Conservation (phyloP, 2,113 vertebrate genomes). For the Phaethornis superciliosus region DNA sequence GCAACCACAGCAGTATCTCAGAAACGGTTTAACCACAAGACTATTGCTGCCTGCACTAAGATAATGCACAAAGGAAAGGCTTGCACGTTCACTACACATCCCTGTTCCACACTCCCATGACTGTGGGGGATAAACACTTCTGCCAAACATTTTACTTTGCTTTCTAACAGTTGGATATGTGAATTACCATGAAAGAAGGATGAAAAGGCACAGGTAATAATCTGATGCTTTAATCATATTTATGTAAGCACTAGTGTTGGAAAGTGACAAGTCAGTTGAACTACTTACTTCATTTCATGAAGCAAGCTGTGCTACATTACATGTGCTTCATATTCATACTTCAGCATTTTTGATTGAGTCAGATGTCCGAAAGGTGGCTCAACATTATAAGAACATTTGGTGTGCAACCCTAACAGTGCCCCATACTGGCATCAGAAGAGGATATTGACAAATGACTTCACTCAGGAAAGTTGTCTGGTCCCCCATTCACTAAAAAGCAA, state of each 20-base stretch:
- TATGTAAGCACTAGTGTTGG: background rate
- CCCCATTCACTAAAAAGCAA: background rate
- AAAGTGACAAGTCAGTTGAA: background rate
- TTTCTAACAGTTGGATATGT: background rate
- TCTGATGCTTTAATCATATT: background rate
- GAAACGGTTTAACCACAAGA: background rate
- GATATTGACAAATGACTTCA: background rate
- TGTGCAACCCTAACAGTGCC: background rate
- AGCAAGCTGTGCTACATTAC: background rate
- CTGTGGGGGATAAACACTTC: background rate
- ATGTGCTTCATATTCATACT: background rate
- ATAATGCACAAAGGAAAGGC: background rate
- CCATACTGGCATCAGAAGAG: background rate
- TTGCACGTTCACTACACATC: background rate
- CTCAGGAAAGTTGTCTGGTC: background rate
- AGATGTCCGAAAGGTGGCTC: background rate
- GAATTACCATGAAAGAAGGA: background rate
- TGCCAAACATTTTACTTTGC: background rate
- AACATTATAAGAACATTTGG: background rate
- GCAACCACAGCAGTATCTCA: background rate
- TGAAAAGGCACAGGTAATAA: background rate
- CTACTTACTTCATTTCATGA: background rate
- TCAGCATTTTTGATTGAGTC: fast-evolving
- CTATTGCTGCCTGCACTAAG: background rate
- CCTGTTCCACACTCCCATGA: background rate